Evolutionary conservation across 2,113 vertebrate genomes (phyloP).

Genomic region (Bostrychus sinensis): DNA sequence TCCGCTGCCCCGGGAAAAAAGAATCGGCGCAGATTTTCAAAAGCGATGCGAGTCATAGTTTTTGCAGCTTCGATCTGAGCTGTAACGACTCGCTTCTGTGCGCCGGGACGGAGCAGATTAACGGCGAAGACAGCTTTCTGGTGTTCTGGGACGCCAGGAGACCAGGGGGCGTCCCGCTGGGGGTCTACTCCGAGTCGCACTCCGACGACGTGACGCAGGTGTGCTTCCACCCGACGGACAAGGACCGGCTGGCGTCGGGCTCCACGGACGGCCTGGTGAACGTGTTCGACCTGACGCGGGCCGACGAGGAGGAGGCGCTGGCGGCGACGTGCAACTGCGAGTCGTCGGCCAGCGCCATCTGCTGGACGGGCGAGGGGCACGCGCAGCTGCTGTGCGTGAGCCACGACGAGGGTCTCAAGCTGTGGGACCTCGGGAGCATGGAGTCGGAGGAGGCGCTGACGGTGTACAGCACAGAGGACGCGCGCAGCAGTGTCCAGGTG

Average conservation of each 20-base stretch:
- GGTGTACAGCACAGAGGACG: slow-evolving; percentile 78
- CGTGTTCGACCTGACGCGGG: slow-evolving; percentile 87
- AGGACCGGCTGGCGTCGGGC: slow-evolving; percentile 84
- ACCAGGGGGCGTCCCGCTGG: slow-evolving; percentile 63
- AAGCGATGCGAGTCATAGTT: slow-evolving; percentile 81
- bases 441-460: slow-evolving; percentile 85
- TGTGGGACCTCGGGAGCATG: slow-evolving; percentile 88
- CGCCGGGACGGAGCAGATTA: slow-evolving; percentile 88
- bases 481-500: slow-evolving; percentile 68
- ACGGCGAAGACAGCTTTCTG: slow-evolving; percentile 86
- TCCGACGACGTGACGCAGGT: slow-evolving; percentile 93
- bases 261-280: slow-evolving; percentile 94
- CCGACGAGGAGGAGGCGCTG: slow-evolving; percentile 89
- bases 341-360: slow-evolving; percentile 84
- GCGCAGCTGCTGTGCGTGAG: slow-evolving; percentile 86
- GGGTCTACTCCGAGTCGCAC: slow-evolving; percentile 94
- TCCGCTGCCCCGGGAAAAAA: slow-evolving; percentile 70
- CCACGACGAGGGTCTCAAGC: slow-evolving; percentile 89
- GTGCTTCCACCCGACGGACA: slow-evolving; percentile 86
- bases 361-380: slow-evolving; percentile 84
- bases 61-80: slow-evolving; percentile 89
- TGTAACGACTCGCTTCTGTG: slow-evolving; percentile 84
- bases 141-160: slow-evolving; percentile 92
- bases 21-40: slow-evolving; percentile 77
- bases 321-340: slow-evolving; percentile 88